phyloP scores from a whole-genome alignment of 2,113 vertebrate genomes.

The Alaudala cheleensis region DNA sequence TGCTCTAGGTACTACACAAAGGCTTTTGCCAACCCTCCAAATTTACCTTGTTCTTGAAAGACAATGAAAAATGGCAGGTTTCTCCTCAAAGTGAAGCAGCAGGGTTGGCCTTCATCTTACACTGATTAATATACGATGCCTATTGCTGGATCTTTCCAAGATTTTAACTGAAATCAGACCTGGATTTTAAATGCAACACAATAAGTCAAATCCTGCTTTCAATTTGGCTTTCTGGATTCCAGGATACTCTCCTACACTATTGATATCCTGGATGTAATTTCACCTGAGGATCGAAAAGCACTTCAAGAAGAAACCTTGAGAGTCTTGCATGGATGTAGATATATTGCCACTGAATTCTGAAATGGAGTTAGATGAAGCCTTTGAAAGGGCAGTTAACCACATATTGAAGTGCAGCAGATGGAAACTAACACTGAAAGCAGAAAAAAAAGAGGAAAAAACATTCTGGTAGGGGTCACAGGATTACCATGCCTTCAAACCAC shows the following conservation, averaged over 20 bases:
- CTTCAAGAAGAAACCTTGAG: neutral
- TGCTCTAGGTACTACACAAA: neutral
- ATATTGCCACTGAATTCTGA: neutral
- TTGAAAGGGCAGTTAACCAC: neutral
- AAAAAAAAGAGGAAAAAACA: neutral
- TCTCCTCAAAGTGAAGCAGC: neutral
- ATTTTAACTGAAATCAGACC: constrained; percentile 56
- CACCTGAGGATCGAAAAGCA: constrained; percentile 13
- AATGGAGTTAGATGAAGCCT: neutral
- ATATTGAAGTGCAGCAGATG: neutral
- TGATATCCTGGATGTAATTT: constrained; percentile 33
- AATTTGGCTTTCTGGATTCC: constrained; percentile 39
- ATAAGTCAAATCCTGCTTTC: constrained; percentile 42
- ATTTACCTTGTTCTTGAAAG: neutral
- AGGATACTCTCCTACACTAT: neutral
- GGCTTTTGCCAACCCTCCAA: neutral
- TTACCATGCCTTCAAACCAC: neutral
- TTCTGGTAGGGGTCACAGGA: neutral
- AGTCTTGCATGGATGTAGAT: neutral
- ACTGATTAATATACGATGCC: neutral
- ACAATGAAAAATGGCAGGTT: neutral
- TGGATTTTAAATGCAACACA: constrained; percentile 10
- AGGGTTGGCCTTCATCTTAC: neutral
- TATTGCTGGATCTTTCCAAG: neutral
- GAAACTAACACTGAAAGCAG: neutral